These are phyloP conservation scores for Trematocara caparti DNA, from an alignment of 2,797 vertebrate genomes.

Conservation along the genomic window DNA sequence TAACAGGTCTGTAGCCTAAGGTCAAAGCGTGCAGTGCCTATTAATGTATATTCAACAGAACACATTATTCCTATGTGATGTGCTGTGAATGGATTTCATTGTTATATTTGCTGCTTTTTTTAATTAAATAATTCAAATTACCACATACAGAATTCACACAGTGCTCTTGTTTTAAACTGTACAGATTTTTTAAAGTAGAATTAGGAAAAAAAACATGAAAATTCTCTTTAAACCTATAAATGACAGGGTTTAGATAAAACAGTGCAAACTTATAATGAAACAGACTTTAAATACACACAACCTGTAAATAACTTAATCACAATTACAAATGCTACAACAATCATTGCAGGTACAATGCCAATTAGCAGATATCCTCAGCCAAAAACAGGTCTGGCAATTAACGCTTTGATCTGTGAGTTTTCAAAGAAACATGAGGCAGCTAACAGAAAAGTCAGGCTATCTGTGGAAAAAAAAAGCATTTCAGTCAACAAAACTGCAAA, in stretches of 20 bases:
- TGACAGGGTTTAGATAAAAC: not conserved
- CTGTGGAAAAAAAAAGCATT: not conserved
- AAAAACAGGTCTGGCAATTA: conserved; percentile 43
- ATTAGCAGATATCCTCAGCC: conserved; percentile 23
- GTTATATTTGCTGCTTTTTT: not conserved
- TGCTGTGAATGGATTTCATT: not conserved
- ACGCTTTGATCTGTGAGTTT: conserved; percentile 33
- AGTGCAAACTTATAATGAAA: not conserved
- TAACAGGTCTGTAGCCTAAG: conserved; percentile 4
- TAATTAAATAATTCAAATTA: not conserved
- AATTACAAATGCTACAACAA: conserved; percentile 5
- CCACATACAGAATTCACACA: not conserved
- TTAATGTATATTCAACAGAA: not conserved
- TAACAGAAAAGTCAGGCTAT: not conserved
- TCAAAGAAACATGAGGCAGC: not conserved
- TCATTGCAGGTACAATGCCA: conserved; percentile 2
- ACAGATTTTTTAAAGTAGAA: not conserved
- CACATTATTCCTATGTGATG: not conserved
- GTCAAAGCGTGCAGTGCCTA: not conserved
- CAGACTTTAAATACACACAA: not conserved
- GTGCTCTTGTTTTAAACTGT: not conserved
- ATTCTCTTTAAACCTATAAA: not conserved
- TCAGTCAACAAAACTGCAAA: not conserved
- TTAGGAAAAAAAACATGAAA: not conserved
- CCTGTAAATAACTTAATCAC: conserved; percentile 12